phyloP scores from a whole-genome alignment of 2,113 vertebrate species.

The Rhinogobius similis region DNA sequence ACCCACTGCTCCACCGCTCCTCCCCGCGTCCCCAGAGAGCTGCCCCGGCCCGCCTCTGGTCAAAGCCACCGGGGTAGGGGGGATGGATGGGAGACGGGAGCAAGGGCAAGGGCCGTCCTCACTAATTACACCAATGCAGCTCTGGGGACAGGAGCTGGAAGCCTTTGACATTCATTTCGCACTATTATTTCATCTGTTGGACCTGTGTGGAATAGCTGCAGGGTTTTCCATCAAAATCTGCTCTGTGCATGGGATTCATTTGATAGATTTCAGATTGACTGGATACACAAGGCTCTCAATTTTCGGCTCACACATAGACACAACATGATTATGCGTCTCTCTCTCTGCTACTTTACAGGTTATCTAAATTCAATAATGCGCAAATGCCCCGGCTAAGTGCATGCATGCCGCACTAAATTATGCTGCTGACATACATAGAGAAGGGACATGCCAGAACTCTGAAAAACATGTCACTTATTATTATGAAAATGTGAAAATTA shows the following conservation, averaged over 20 bases:
- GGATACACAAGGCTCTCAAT: not conserved
- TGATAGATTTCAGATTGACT: slow-evolving; percentile 20
- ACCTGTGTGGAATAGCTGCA: slow-evolving; percentile 39
- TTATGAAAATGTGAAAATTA: slow-evolving; percentile 15
- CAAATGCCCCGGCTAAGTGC: slow-evolving; percentile 64
- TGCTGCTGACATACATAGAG: slow-evolving; percentile 29
- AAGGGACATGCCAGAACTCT: slow-evolving; percentile 28
- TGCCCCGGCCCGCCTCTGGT: slow-evolving; percentile 48
- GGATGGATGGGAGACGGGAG: slow-evolving; percentile 55
- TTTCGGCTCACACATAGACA: slow-evolving; percentile 31
- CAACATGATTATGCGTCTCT: slow-evolving; percentile 33
- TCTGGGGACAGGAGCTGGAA: slow-evolving; percentile 61
- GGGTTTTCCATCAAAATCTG: slow-evolving; percentile 39
- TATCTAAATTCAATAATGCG: slow-evolving; percentile 69
- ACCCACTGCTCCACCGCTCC: slow-evolving; percentile 49
- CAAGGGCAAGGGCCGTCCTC: slow-evolving; percentile 71
- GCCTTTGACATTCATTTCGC: slow-evolving; percentile 66
- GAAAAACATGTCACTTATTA: slow-evolving; percentile 7
- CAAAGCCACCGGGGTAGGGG: slow-evolving; percentile 32
- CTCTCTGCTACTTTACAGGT: slow-evolving; percentile 56
- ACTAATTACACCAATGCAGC: slow-evolving; percentile 75
- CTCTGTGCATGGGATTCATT: slow-evolving; percentile 41
- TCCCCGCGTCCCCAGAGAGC: slow-evolving; percentile 51
- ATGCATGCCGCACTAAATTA: slow-evolving; percentile 60
- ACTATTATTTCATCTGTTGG: slow-evolving; percentile 57